Base-by-base conservation (phyloP, 2,797 vertebrate species). In the Leptodactylus fallax region DNA sequence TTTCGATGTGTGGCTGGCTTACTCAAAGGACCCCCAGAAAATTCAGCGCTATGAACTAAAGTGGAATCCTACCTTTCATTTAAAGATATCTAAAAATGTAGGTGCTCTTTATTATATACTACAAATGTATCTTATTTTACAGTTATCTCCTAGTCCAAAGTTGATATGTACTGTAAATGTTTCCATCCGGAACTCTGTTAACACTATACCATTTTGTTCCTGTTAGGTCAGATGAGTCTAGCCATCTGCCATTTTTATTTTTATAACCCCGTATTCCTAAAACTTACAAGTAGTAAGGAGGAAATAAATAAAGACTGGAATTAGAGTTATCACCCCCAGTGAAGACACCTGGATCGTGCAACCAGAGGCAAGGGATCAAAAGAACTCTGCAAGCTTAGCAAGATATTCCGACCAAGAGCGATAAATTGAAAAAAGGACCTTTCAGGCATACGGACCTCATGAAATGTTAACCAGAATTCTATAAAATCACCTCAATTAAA, bases 401-500 rank as follows among this genome's bases (percentile, higher is more conserved):
- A 89, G 80, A 89, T 89, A 55, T 86, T 86, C 80, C 53, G 45
- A 78, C 86, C 49, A 45, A 86, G 74, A 78, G 49, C 61, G 61
- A 86, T 86, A 89, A 82, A 89, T 83, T 79, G 72, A 77, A 86
- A 89, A 88, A 86, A 67, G 79, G 79, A 86, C 72, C 79, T 82
- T 86, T 89, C 80, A 82, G 83, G 60, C 84, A 86, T 86, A 83
- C 80, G 84, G 85, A 86, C 63, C 88, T 89, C 88, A 86, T 89
- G 85, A 89, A 89, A 89, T 86, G 67, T 86, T 89, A 89, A 89
- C 84, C 88, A 89, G 88, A 86, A 89, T 83, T 77, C 88, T 86
- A 89, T 89, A 89, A 89, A 89, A 89, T 86, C 85, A 79, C 84
- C 61, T 86, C 88, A 89, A 89, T 89, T 89, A 89, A 89, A 89